Evolutionary conservation across 1,140 invertebrate genomes (phyloP).

Genomic region (Drosophila serrata): DNA sequence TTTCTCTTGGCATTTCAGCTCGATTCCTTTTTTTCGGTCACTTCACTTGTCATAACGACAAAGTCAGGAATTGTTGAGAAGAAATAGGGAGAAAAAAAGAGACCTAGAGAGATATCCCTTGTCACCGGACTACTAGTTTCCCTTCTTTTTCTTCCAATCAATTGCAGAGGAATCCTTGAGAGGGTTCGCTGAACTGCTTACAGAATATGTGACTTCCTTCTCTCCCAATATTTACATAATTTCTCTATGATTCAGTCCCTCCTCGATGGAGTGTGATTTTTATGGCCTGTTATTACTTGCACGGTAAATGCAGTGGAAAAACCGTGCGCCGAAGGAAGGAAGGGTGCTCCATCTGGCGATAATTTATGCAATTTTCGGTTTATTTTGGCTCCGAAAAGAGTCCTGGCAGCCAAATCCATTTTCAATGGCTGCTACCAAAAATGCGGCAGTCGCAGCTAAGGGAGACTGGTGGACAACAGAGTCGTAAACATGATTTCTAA

Average conservation of each 20-base stretch:
- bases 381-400: slow-evolving; percentile 39
- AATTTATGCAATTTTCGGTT: slow-evolving; percentile 74
- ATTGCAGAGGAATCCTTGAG: slow-evolving; percentile 32
- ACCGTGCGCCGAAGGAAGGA: slow-evolving; percentile 2
- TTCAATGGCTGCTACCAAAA: slow-evolving; percentile 60
- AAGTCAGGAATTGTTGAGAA: slow-evolving; percentile 38
- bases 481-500: slow-evolving; percentile 60
- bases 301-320: slow-evolving; percentile 74
- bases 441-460: slow-evolving; percentile 60
- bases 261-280: slow-evolving; percentile 54
- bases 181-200: slow-evolving; percentile 36
- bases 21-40: slow-evolving; percentile 54
- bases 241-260: slow-evolving; percentile 22
- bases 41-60: slow-evolving; percentile 76
- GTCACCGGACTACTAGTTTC: slow-evolving; percentile 21
- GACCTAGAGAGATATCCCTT: slow-evolving; percentile 17
- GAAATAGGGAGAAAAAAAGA: slow-evolving; percentile 2
- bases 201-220: slow-evolving; percentile 27
- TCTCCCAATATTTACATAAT: slow-evolving; percentile 50
- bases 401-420: slow-evolving; percentile 46
- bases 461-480: slow-evolving; percentile 41
- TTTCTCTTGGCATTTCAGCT: slow-evolving; percentile 41
- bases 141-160: slow-evolving; percentile 17
- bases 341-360: slow-evolving; percentile 31
- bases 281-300: slow-evolving; percentile 69